Evolutionary conservation across 2,888 invertebrate genomes (phyloP), one percentile per base, ranked within the genome.

Genomic region (Neocrepidodera transversa): DNA sequence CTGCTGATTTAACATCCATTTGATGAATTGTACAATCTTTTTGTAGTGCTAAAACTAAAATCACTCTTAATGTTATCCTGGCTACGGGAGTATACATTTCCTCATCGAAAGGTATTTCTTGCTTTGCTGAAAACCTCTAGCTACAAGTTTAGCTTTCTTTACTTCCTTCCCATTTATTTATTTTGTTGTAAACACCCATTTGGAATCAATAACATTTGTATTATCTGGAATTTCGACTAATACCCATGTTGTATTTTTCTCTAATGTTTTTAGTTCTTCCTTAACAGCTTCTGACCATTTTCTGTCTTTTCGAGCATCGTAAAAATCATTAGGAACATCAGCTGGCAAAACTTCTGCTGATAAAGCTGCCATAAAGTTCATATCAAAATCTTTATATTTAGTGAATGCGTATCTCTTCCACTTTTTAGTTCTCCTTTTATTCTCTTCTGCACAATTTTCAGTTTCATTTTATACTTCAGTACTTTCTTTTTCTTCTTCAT

Each of bases 1-100:
- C 62, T 30, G 65, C 64, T 45, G 64, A 66, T 30, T 59, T 60
- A 10, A 64, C 57, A 62, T 64, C 63, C 10, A 64, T n/a, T 43
- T 58, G 60, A 23, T 42, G 14, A 13, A 60, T 51, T 38, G 14
- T n/a, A 17, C 56, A 47, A 38, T 62, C 47, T 8, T 48, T 26
- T 47, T 60, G 35, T 43, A 65, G 26, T 43, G 49, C 48, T 17
- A 63, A 54, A 3, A 38, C 58, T 23, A 65, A 47, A 20, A 63
- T 35, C 20, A 52, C 30, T 40, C 51, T 36, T 26, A 51, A 13
- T n/a, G 23, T 45, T 45, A 45, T 11, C 20, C 56, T 16, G 2
- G 60, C 58, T 13, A 60, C 60, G 16, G 64, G 62, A 43, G 66
- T 36, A 54, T 65, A 62, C 10, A 57, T 51, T 36, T 62, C 55